Evolutionary conservation across 2,113 vertebrate species (phyloP).

Genomic region (Tursiops truncatus): DNA sequence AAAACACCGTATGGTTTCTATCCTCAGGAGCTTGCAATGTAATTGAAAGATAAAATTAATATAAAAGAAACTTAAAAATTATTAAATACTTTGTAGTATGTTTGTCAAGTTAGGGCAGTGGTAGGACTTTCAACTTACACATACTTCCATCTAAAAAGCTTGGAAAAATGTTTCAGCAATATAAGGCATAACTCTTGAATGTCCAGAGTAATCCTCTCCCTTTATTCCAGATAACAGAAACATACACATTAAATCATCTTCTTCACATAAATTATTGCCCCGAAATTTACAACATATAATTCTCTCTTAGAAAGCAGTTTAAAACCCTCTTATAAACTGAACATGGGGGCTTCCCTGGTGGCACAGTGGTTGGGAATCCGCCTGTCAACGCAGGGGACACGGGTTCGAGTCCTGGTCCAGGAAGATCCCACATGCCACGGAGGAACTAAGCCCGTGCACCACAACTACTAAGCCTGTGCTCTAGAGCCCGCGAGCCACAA

Average conservation of each 20-base stretch:
- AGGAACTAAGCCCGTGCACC: too few species aligned
- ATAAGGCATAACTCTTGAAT: not conserved
- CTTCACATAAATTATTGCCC: not conserved
- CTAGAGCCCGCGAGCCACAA: too few species aligned
- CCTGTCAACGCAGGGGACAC: too few species aligned
- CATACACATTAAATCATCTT: not conserved
- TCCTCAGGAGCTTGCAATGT: not conserved
- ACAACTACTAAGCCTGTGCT: too few species aligned
- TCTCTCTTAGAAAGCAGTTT: not conserved
- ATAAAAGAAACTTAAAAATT: not conserved
- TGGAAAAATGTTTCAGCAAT: not conserved
- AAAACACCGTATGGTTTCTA: not conserved
- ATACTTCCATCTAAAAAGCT: not conserved
- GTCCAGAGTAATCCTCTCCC: not conserved
- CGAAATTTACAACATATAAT: not conserved
- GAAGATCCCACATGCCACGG: too few species aligned
- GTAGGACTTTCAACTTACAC: not conserved
- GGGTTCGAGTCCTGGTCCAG: too few species aligned
- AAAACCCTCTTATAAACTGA: not conserved
- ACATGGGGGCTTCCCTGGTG: not conserved
- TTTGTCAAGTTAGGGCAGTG: not conserved
- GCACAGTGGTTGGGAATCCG: too few species aligned
- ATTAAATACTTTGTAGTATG: not conserved
- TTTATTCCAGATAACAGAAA: not conserved
- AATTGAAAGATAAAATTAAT: not conserved